Conservation (phyloP, 30 jellyfish, hydroid and myxozoan species). For the Hydra vulgaris region DNA sequence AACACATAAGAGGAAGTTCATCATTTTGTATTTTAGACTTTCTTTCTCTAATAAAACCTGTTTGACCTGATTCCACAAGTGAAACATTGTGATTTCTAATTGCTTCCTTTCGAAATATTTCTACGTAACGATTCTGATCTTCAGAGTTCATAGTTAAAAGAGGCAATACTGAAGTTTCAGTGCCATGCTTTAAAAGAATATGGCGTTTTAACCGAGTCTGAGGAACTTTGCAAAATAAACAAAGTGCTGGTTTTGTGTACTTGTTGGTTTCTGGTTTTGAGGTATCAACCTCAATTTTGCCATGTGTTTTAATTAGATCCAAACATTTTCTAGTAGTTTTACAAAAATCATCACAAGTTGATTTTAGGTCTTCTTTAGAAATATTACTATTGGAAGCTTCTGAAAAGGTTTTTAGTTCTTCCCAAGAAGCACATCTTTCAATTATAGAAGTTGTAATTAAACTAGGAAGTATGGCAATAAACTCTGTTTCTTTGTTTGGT, state of each 20-base stretch:
- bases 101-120: conserved; percentile 1
- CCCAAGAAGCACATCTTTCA: too few relatives aligned
- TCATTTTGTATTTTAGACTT: background rate
- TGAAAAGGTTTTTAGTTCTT: too few relatives aligned
- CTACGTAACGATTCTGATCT: conserved; percentile 20
- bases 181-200: conserved; percentile 4
- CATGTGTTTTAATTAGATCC: background rate
- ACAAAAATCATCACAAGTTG: background rate
- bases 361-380: background rate
- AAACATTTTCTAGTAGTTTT: background rate
- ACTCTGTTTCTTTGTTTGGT: too few relatives aligned
- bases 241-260: conserved; percentile 12
- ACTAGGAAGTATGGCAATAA: too few relatives aligned
- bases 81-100: background rate
- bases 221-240: conserved; percentile 15
- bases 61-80: background rate
- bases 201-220: conserved; percentile 15
- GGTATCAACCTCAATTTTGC: background rate
- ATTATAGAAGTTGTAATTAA: too few relatives aligned
- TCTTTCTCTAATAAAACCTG: background rate
- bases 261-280: background rate
- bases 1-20: conserved; percentile 17
- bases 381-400: too few relatives aligned
- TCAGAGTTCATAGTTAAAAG: background rate
- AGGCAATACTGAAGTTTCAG: background rate